Evolutionary conservation across 2,113 vertebrate species (phyloP).

Genomic region (Leptosomus discolor): DNA sequence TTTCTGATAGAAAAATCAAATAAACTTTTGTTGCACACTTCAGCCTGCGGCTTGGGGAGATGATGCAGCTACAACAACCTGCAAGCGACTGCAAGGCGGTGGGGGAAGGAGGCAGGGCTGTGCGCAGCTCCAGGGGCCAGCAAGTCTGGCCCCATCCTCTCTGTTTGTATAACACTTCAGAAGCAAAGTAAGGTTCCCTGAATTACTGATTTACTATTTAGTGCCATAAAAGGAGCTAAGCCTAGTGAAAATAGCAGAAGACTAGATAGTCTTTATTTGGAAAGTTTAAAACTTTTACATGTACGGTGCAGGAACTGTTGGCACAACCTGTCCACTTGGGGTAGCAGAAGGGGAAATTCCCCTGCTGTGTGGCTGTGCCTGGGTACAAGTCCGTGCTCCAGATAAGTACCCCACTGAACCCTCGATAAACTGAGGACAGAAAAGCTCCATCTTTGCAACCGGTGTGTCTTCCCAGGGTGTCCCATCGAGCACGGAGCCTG

Average conservation of each 20-base stretch:
- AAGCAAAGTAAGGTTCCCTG: slow-evolving; percentile 38
- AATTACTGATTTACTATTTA: slow-evolving; percentile 50
- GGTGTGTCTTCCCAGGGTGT: neutral
- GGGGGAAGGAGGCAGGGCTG: neutral
- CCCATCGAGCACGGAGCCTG: neutral
- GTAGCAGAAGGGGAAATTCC: neutral
- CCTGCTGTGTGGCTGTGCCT: neutral
- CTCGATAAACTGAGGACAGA: neutral
- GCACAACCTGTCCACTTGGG: neutral
- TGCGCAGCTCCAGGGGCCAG: slow-evolving; percentile 35
- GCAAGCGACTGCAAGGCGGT: neutral
- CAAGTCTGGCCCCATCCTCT: slow-evolving; percentile 56
- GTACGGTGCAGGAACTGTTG: neutral
- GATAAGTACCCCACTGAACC: neutral
- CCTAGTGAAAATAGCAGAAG: neutral
- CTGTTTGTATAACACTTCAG: slow-evolving; percentile 62
- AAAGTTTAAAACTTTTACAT: neutral
- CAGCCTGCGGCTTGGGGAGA: neutral
- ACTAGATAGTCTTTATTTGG: neutral
- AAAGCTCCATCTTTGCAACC: neutral
- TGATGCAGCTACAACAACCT: neutral
- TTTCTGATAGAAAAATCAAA: neutral
- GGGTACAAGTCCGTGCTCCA: fast-evolving
- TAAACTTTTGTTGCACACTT: neutral
- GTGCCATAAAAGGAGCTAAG: slow-evolving; percentile 49